phyloP scores from a whole-genome alignment of 2,888 invertebrate species.

The Erannis defoliaria region DNA sequence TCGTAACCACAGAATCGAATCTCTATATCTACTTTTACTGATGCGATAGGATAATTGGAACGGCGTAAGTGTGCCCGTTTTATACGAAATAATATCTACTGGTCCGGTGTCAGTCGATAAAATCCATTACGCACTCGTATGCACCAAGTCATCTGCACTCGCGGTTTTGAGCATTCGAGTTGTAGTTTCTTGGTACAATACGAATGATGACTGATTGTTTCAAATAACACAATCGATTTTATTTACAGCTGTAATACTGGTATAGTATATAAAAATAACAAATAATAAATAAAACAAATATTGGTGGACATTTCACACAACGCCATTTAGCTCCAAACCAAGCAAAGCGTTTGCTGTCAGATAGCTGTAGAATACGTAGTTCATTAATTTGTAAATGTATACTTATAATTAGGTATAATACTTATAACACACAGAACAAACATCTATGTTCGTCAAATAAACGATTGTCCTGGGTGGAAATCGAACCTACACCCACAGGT shows the following conservation, averaged over 20 bases:
- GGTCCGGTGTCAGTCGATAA: slow-evolving; percentile 50
- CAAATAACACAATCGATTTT: slow-evolving; percentile 25
- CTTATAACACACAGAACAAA: too few relatives aligned
- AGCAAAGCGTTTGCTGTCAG: too few relatives aligned
- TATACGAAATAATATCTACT: slow-evolving; percentile 60
- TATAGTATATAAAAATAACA: not conserved
- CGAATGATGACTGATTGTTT: slow-evolving; percentile 20
- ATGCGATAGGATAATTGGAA: slow-evolving; percentile 62
- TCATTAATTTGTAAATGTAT: too few relatives aligned
- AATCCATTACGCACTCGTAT: slow-evolving; percentile 59
- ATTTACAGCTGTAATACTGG: slow-evolving; percentile 3
- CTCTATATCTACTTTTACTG: slow-evolving; percentile 58
- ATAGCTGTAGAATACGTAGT: too few relatives aligned
- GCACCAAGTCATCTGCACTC: slow-evolving; percentile 43
- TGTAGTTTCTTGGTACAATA: slow-evolving; percentile 38
- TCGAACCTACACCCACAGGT: too few relatives aligned
- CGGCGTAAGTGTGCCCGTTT: slow-evolving; percentile 59
- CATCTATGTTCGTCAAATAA: too few relatives aligned
- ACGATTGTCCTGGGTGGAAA: too few relatives aligned
- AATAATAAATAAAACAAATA: not conserved
- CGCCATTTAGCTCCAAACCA: too few relatives aligned
- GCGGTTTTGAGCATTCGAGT: slow-evolving; percentile 47
- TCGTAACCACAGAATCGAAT: slow-evolving; percentile 52
- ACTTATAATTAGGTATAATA: too few relatives aligned
- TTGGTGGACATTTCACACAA: too few relatives aligned